Percentiles rank a stretch among this genome's conserved stretches.
Evolutionary conservation across 2,113 vertebrate species (phyloP).

Genomic region (Sylvilagus bachmani): DNA sequence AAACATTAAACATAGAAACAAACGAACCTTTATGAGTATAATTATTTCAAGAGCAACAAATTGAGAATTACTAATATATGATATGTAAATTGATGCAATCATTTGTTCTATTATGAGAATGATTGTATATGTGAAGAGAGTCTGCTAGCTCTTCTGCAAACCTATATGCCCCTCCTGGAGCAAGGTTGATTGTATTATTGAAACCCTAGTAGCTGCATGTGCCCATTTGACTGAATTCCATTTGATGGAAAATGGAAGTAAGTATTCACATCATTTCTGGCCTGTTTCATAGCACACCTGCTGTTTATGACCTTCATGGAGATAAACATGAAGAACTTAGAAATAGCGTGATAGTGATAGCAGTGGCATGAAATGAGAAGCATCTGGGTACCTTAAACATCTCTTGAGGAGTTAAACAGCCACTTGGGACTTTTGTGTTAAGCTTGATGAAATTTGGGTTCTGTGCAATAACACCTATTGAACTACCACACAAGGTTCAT

Average conservation of each 20-base stretch:
- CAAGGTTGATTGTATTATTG: not conserved
- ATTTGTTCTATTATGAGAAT: not conserved
- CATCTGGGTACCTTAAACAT: not conserved
- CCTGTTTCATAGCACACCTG: not conserved
- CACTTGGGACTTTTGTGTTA: not conserved
- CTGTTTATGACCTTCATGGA: not conserved
- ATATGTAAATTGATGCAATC: not conserved
- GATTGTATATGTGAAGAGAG: not conserved
- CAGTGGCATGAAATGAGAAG: not conserved
- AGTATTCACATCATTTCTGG: not conserved
- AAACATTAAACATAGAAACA: not conserved
- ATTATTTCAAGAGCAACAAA: not conserved
- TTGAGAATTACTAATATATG: not conserved
- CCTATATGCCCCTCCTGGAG: not conserved
- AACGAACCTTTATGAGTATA: not conserved
- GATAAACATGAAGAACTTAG: not conserved
- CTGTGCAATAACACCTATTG: not conserved
- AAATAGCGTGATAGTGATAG: not conserved
- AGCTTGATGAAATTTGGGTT: not conserved
- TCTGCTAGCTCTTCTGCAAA: not conserved
- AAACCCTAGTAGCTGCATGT: not conserved
- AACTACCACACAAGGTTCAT: not conserved
- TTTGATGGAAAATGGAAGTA: not conserved
- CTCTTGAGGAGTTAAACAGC: not conserved
- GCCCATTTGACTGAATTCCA: not conserved